Base-by-base conservation (phyloP, 2,797 vertebrate genomes). In the Cuniculus paca region DNA sequence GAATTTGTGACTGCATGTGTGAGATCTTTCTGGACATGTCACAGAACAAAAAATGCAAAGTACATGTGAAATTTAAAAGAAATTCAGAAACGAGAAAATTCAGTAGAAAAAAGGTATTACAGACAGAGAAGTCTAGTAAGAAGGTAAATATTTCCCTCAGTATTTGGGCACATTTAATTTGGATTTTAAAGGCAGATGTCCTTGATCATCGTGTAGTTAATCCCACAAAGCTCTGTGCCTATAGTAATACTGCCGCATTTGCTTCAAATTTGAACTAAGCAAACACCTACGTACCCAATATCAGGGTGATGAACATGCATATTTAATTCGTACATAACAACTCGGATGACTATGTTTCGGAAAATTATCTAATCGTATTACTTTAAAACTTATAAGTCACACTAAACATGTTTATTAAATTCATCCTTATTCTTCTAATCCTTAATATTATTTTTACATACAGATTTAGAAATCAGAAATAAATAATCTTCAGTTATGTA, bases 401-500 rank as follows among this genome's bases (percentile, higher is more conserved):
- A 26, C 4, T 39, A 75, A 70, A 58, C 61, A 70, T 88, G 75
- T 78, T 94, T 93, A 42, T 65, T 60, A 79, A 89, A 56, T 72
- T 45, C 17, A 22, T 36, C 50, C 5, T 42, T 82, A 20, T 39
- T 60, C n/a, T 9, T 90, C 52, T 92, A 84, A 28, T 16, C 42
- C 85, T 61, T 60, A n/a, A 20, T 79, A 80, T 6, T 84, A 89
- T n/a, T 81, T 84, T 78, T 50, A 84, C 22, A 22, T 6, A 63
- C 6, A 63, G 6, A 48, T 78, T 74, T 48, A 74, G 56, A 81
- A 74, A 85, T 88, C 42, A 95, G 58, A 90, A 94, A 92, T 20
- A 81, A 90, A 60, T 39, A 61, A 2, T 56, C 42, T 60, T 78
- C 70, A 61, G 16, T 91, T 63, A 39, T 12, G 24, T 65, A 70